Evolutionary conservation across 2,797 vertebrate genomes (phyloP).

Genomic region (Phalanger gymnotis): DNA sequence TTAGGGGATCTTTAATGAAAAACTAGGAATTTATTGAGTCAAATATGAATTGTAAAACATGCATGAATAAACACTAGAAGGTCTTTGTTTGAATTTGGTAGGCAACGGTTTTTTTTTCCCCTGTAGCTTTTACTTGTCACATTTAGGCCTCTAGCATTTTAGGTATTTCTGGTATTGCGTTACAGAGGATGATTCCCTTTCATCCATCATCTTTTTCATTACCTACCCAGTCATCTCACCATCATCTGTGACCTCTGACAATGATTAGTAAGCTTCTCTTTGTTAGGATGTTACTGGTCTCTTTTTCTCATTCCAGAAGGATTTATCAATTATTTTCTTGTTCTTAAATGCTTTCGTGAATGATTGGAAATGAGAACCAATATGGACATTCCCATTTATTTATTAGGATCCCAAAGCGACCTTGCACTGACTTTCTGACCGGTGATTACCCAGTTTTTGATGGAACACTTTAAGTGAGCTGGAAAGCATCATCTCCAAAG

Average conservation of each 20-base stretch:
- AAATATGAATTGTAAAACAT: conserved; percentile 33
- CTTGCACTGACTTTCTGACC: conserved; percentile 4
- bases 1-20: conserved; percentile 54
- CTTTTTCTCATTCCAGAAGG: conserved; percentile 41
- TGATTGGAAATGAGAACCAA: conserved; percentile 51
- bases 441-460: neutral
- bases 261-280: conserved; percentile 30
- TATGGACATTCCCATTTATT: conserved; percentile 47
- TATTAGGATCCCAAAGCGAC: conserved; percentile 37
- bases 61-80: conserved; percentile 19
- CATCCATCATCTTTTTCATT: conserved; percentile 42
- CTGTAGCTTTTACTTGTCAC: conserved; percentile 14
- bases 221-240: conserved; percentile 20
- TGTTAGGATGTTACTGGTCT: conserved; percentile 42
- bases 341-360: conserved; percentile 54
- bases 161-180: conserved; percentile 21
- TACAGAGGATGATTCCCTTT: conserved; percentile 49
- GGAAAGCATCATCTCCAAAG: neutral
- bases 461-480: neutral
- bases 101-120: conserved; percentile 9
- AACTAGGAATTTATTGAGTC: conserved; percentile 44
- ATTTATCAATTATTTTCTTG: conserved; percentile 60
- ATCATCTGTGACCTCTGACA: conserved; percentile 47
- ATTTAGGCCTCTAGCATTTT: conserved; percentile 27
- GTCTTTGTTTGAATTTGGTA: conserved; percentile 27